Base-by-base conservation (phyloP, 2,113 vertebrate species). In the Plecturocebus donacophilus region DNA sequence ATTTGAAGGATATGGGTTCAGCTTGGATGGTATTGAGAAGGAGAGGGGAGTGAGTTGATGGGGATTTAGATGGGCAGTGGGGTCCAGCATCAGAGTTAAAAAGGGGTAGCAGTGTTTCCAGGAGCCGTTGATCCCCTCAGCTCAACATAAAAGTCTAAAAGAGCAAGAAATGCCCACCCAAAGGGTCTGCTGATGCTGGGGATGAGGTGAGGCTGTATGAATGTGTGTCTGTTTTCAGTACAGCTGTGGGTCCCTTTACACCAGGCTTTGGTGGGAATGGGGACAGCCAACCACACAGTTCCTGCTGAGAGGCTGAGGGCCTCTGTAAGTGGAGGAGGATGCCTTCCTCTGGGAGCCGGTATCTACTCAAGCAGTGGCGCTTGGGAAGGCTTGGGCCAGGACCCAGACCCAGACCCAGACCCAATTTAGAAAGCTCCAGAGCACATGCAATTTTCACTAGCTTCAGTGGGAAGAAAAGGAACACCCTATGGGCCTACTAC, bases 381-480 rank as follows among this genome's bases (percentile, higher is more conserved):
- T 47, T 87, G 47, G 38, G 38, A 91, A 80, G 68, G 27, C 40
- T 73, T 73, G 45, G 61, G 40, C 27, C 85, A 76, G 38, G 81
- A 58, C 40, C 27, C 70, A 88, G 47, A 40, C 76, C 80, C 81
- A 81, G 38, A 32, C 32, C 66, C 66, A 68, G 66, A 40, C 54
- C 81, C n/a, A 70, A 75, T 90, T 95, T 90, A 96, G 94, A 87
- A 96, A 95, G 54, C 80, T 90, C 68, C 80, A 86, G 84, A 88
- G 58, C 90, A 64, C 58, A 95, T 86, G 19, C 54, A 56, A 32
- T 82, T 96, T 91, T 79, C 90, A 75, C 45, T 23, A 73, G 61
- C 87, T 94, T 94, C 54, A 96, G 42, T 14, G 21, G 52, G 47
- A 96, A 86, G 32, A 81, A 54, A 86, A 73, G 32, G 42, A 84